Evolutionary conservation across 2,888 invertebrate genomes (phyloP), one percentile per base, ranked within the genome.

Genomic region (Conus canariensis): DNA sequence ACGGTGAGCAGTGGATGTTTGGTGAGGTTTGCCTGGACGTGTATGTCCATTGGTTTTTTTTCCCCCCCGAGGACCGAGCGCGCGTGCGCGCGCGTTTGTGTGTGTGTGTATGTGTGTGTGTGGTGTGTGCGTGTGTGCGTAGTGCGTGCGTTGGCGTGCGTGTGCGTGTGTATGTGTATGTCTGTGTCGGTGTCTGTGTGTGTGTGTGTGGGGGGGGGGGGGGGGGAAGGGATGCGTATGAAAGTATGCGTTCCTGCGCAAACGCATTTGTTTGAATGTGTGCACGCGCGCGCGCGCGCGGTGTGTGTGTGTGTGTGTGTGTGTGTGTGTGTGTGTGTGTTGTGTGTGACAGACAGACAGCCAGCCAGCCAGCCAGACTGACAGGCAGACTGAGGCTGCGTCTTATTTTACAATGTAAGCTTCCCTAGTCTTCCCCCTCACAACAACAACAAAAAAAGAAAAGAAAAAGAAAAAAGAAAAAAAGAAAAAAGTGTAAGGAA

Each of bases 81-180:
- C n/a, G 77, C 9, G 77, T 7, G 77, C 30, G 25, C 30, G 77
- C n/a, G 77, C n/a, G 77, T 25, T 45, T 77, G 30, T 30, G 77
- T 77, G 77, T 77, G 30, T 30, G 30, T 77, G 30, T 77, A 30
- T 77, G 30, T 77, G 30, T 77, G 30, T 77, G 77, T 77, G 30
- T 30, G 77, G 77, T 77, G 77, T 77, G 77, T 77, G 77, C 45
- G 77, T 77, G 77, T 45, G 77, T 77, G 77, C n/a, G 77, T 30
- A 45, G 77, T 10, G 77, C 7, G 30, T 10, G 77, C n/a, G 22
- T 22, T n/a, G 0, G 60, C 6, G 60, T 16, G 16, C 45, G 25
- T 7, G 77, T 10, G 16, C 9, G 77, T 77, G 25, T 25, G 77
- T 30, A 3, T 25, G 77, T 77, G 25, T 25, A 2, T 77, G 77